Percentiles rank a stretch among this genome's conserved stretches.
Evolutionary conservation across 2,113 vertebrate genomes (phyloP).

Genomic region (Hippocampus comes): DNA sequence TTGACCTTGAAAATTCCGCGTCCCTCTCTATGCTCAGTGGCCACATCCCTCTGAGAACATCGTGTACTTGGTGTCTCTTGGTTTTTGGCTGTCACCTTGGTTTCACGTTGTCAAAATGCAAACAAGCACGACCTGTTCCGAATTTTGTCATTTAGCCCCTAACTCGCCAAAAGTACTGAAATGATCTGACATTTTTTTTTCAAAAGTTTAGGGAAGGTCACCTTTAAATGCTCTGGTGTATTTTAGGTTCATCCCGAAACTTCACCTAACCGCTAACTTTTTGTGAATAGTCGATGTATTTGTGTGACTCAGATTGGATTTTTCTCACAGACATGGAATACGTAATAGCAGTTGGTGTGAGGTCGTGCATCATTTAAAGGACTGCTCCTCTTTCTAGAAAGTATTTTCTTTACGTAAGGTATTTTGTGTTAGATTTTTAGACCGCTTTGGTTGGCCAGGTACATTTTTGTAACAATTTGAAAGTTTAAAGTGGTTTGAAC

Average conservation of each 20-base stretch:
- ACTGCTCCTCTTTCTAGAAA: conserved; percentile 40
- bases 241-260: background rate
- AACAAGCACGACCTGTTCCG: no score
- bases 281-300: conserved; percentile 33
- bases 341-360: conserved; percentile 37
- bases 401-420: conserved; percentile 32
- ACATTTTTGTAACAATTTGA: conserved; percentile 36
- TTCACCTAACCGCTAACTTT: conserved; percentile 40
- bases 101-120: no score
- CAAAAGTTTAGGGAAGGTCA: no score
- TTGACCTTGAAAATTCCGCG: no score
- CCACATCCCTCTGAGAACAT: no score
- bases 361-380: conserved; percentile 46
- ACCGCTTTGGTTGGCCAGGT: conserved; percentile 27
- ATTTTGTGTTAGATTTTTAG: conserved; percentile 45
- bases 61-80: no score
- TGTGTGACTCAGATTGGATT: conserved; percentile 55
- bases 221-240: background rate
- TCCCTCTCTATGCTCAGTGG: no score
- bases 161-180: no score
- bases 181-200: no score
- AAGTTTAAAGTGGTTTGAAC: conserved; percentile 41
- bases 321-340: conserved; percentile 57
- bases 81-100: no score
- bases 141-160: no score